These are phyloP conservation scores for Druceiella hillmani DNA, from an alignment of 2,888 invertebrate genomes.

Conservation along the genomic window DNA sequence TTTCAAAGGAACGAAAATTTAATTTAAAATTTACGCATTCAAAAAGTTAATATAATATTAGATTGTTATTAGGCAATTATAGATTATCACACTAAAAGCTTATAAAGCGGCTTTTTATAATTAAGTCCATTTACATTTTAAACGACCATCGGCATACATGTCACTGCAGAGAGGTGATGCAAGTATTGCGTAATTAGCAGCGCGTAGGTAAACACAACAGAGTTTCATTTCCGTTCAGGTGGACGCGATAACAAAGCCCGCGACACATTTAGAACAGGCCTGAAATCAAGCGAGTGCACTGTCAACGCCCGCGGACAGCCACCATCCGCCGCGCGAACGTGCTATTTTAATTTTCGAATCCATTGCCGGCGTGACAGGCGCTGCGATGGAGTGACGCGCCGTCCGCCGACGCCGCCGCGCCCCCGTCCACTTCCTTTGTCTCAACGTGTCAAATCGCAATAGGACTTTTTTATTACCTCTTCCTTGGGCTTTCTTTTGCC, in stretches of 20 bases:
- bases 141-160: too few species aligned
- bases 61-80: too few species aligned
- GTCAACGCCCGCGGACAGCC: background rate
- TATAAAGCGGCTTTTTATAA: too few species aligned
- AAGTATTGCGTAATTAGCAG: too few species aligned
- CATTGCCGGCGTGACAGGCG: conserved; percentile 25
- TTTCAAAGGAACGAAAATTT: too few species aligned
- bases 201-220: conserved; percentile 45
- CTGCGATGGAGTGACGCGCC: conserved; percentile 32
- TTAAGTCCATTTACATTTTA: too few species aligned
- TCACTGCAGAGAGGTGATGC: too few species aligned
- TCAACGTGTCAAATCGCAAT: background rate
- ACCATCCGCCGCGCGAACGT: conserved; percentile 31
- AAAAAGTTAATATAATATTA: too few species aligned
- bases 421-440: background rate
- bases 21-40: too few species aligned
- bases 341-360: conserved; percentile 52
- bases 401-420: conserved; percentile 25
- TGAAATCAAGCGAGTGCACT: conserved; percentile 46
- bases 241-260: conserved; percentile 50
- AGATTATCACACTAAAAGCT: too few species aligned
- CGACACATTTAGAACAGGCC: conserved; percentile 55
- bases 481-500: too few species aligned
- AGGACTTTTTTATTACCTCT: too few species aligned
- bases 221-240: conserved; percentile 50